A percentile compares a stretch with the other conserved stretches of the same genome.
phyloP scores from a whole-genome alignment of 2,888 invertebrate genomes.

The Pseudococcus viburni region DNA sequence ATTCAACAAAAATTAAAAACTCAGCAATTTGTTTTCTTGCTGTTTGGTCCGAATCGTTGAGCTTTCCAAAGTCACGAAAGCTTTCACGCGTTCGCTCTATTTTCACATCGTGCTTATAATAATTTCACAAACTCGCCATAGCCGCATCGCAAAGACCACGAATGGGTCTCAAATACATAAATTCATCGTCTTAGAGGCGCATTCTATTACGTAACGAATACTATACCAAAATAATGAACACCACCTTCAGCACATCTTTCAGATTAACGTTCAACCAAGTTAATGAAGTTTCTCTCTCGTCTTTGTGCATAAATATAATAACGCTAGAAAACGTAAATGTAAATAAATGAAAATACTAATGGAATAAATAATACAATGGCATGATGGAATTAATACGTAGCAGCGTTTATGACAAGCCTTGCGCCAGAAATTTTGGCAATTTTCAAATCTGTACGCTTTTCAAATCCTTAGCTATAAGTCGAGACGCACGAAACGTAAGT shows the following conservation, averaged over 20 bases:
- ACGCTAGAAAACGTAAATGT: constrained; percentile 40
- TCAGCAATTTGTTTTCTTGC: background rate
- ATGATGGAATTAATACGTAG: constrained; percentile 13
- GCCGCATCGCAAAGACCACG: background rate
- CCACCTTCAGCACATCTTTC: constrained; percentile 18
- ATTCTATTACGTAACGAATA: constrained; percentile 22
- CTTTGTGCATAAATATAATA: constrained; percentile 37
- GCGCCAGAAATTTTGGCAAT: background rate
- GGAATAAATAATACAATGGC: constrained; percentile 42
- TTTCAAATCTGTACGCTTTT: constrained; percentile 12
- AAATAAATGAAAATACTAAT: constrained; percentile 44
- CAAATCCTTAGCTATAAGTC: background rate
- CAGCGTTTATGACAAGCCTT: constrained; percentile 5
- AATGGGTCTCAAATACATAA: constrained; percentile 15
- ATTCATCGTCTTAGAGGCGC: constrained; percentile 2
- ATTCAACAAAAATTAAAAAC: background rate
- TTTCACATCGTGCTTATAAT: background rate
- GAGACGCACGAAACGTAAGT: background rate
- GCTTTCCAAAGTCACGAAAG: background rate
- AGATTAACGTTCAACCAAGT: constrained; percentile 37
- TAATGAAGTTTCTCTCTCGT: constrained; percentile 39
- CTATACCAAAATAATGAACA: background rate
- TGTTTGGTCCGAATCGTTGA: background rate
- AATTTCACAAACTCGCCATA: constrained; percentile 2
- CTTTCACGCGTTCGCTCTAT: background rate